Base-by-base conservation (phyloP, 2,797 vertebrate genomes). In the Epinephelus coioides region DNA sequence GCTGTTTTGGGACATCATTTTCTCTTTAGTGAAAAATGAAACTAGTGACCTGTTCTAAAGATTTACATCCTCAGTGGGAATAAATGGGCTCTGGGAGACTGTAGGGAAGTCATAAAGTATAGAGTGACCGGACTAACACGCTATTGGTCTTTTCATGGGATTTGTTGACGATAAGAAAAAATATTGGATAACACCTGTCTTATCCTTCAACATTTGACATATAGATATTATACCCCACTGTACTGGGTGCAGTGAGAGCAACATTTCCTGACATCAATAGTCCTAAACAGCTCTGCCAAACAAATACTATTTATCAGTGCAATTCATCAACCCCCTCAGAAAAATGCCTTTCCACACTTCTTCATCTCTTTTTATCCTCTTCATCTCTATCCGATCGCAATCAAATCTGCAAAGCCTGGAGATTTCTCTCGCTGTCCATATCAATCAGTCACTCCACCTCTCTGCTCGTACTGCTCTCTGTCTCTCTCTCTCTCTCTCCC, bases 381-480 rank as follows among this genome's bases (percentile, higher is more conserved):
- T 79, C 69, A 85, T 87, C 82, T 81, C 17, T 62, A 34, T 85
- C 75, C n/a, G 13, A 89, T 85, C 49, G 12, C 82, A 86, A 87
- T 85, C 82, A 80, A 71, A 65, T 55, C 64, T 53, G 70, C 57
- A 71, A 68, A 76, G 76, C 81, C 70, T 21, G 27, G 54, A 82
- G 75, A 82, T 81, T 84, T 87, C 66, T 69, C 61, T 78, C 19
- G 13, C 61, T 81, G 85, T 86, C 86, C 63, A 21, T 81, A 81
- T 77, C 77, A 75, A 79, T 82, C 72, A 84, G 54, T 78, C 80
- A 56, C 75, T 59, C 64, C 21, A 47, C 68, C 64, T 61, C 59
- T 78, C 64, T 17, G 17, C 51, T 64, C 47, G 34, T 55, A 18
- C 44, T 73, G 47, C 43, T 59, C 62, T 19, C 0, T 34, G 10